Evolutionary conservation across 2,113 vertebrate genomes (phyloP), one percentile per base, ranked within the genome.

Genomic region (Neopipo cinnamomea): DNA sequence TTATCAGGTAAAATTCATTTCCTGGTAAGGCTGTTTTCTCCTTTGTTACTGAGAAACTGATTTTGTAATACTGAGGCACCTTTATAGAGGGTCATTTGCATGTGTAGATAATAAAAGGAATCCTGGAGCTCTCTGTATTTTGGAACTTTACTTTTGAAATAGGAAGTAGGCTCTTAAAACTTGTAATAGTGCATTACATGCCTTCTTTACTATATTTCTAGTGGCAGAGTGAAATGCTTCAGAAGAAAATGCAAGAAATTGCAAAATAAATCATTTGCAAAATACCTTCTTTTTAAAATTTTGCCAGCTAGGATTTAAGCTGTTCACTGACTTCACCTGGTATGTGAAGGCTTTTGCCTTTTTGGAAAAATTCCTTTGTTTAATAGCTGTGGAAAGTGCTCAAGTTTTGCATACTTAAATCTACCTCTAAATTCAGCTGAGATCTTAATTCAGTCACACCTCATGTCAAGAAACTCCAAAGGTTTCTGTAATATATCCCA

Each of bases 1-100:
- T 99, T 82, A 98, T 99, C 95, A 99, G 99, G 99, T 99, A 98
- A 93, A 90, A 81, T 33, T 92, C 67, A 27, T 20, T 61, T 90
- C 91, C 46, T 55, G 12, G 53, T 47, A 53, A 71, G 46, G 56
- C 8, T 91, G 6, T 73, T 89, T 82, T 58, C 50, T 81, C 12
- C 67, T 91, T 80, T 9, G 2, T 73, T 93, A 9, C 17, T 66
- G 53, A 53, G 37, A 76, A 78, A 52, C 25, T 70, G 25, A 8
- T 56, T 79, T 89, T 41, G 8, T 42, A 63, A 39, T 66, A 27
- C 12, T 66, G 89, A 79, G 65, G 53, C 50, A 35, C 18, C 16
- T 73, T 85, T 62, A 9, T 27, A 73, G 71, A 68, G 25, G 7
- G 12, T 88, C 15, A 42, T 76, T 58, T 83, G 58, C 23, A 11